These are phyloP conservation scores for Megathymus violae DNA, from an alignment of 1,140 invertebrate species.

Conservation along the genomic window DNA sequence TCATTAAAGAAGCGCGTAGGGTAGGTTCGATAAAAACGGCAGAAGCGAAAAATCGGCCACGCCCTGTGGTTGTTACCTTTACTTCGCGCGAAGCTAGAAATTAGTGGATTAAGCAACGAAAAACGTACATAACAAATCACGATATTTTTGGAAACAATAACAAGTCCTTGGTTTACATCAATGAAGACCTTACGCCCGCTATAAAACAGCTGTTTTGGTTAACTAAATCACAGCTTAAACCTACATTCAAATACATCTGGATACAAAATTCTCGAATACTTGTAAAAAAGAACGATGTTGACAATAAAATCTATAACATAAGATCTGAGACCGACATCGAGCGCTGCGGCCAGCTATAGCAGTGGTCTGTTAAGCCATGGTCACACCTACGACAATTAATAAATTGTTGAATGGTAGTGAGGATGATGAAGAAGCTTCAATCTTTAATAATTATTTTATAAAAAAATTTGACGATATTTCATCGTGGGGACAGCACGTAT, in stretches of 20 bases:
- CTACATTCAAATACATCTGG: slow-evolving; percentile 24
- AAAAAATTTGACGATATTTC: not conserved
- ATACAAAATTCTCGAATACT: slow-evolving; percentile 26
- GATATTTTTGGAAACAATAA: slow-evolving; percentile 11
- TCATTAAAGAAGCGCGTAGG: slow-evolving; percentile 23
- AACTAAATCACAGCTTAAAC: slow-evolving; percentile 11
- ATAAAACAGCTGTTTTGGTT: slow-evolving; percentile 11
- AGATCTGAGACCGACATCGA: slow-evolving; percentile 12
- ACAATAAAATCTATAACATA: slow-evolving; percentile 15
- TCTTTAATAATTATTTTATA: too few species aligned
- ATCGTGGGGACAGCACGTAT: not conserved
- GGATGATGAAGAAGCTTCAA: too few species aligned
- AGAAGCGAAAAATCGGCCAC: slow-evolving; percentile 5
- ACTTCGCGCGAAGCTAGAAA: slow-evolving; percentile 7
- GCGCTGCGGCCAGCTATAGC: too few species aligned
- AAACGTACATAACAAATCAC: slow-evolving; percentile 6
- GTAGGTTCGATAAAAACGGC: slow-evolving; percentile 30
- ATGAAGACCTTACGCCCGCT: slow-evolving; percentile 7
- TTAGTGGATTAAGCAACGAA: slow-evolving; percentile 14
- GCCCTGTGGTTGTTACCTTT: slow-evolving; percentile 19
- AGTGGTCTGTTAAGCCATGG: too few species aligned
- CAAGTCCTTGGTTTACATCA: slow-evolving; percentile 11
- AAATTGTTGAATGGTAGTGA: too few species aligned
- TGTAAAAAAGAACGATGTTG: slow-evolving; percentile 2
- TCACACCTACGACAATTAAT: too few species aligned